Percentiles rank a stretch among this genome's conserved stretches.
phyloP scores from a whole-genome alignment of 2,113 vertebrate species.

The Strix uralensis region DNA sequence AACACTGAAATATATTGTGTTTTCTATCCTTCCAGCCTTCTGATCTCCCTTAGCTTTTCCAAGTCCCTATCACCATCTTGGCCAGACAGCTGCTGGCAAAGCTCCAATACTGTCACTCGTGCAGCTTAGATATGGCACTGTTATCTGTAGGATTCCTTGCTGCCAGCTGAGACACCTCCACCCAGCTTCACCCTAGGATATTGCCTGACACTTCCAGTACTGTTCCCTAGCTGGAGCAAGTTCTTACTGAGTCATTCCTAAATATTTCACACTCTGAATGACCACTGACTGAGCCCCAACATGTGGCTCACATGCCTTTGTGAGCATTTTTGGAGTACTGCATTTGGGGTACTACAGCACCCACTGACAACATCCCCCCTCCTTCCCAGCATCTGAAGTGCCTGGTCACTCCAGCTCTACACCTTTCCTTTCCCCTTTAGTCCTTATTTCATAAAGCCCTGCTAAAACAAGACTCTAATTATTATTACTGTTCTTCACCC shows the following conservation, averaged over 20 bases:
- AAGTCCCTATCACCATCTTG: not conserved
- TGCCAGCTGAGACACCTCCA: not conserved
- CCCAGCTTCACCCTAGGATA: not conserved
- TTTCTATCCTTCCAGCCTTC: not conserved
- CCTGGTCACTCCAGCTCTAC: not conserved
- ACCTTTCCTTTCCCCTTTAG: not conserved
- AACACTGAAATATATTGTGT: not conserved
- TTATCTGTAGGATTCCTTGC: not conserved
- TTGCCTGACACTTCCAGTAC: not conserved
- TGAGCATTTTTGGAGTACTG: too few species aligned
- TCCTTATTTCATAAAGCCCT: not conserved
- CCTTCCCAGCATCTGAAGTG: too few species aligned
- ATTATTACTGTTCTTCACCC: not conserved
- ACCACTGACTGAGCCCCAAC: not conserved
- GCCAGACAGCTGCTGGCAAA: not conserved
- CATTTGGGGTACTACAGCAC: accelerated
- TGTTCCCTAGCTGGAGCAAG: accelerated
- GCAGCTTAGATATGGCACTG: not conserved
- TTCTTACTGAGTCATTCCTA: not conserved
- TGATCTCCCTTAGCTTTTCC: not conserved
- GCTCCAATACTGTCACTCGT: not conserved
- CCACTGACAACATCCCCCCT: not conserved
- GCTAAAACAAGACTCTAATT: not conserved
- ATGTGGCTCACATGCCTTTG: too few species aligned
- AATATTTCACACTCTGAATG: not conserved